A percentile compares a stretch with the other conserved stretches of the same genome.
phyloP scores from a whole-genome alignment of 2,888 invertebrate genomes.

The Venustoraphidia nigricollis region DNA sequence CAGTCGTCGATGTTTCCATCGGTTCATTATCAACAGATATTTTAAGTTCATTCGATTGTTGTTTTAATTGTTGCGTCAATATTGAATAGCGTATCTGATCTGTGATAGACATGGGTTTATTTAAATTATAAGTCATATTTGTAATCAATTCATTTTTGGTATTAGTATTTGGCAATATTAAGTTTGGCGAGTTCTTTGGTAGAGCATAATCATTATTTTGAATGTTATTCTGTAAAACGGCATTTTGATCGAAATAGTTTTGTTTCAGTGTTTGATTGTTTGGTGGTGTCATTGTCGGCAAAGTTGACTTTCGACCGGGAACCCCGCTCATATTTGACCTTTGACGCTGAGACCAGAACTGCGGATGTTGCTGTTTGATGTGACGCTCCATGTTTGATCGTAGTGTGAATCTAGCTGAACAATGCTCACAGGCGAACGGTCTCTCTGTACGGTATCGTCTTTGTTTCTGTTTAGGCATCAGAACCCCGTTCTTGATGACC shows the following conservation, averaged over 20 bases:
- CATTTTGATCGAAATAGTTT: slow-evolving; percentile 9
- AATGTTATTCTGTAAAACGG: slow-evolving; percentile 7
- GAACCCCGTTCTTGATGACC: slow-evolving; percentile 79
- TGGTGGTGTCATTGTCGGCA: background rate
- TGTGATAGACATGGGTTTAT: slow-evolving; percentile 26
- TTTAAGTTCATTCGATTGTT: slow-evolving; percentile 25
- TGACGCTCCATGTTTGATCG: slow-evolving; percentile 92
- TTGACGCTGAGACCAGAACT: slow-evolving; percentile 71
- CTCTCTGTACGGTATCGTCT: slow-evolving; percentile 78
- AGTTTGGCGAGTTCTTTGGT: slow-evolving; percentile 14
- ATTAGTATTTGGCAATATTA: background rate
- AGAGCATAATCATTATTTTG: slow-evolving; percentile 16
- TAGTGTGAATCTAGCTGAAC: slow-evolving; percentile 77
- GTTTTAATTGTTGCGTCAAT: slow-evolving; percentile 60
- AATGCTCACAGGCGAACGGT: slow-evolving; percentile 81
- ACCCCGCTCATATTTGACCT: slow-evolving; percentile 32
- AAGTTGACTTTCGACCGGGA: slow-evolving; percentile 31
- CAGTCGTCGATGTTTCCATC: slow-evolving; percentile 5
- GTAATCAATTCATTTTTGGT: no score
- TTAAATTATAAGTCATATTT: background rate
- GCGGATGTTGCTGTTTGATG: slow-evolving; percentile 87
- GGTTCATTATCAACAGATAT: slow-evolving; percentile 6
- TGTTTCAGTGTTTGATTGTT: background rate
- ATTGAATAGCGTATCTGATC: slow-evolving; percentile 63
- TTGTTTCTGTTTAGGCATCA: slow-evolving; percentile 87